phyloP scores from a whole-genome alignment of 1,140 invertebrate species.

The Drosophila sproati region DNA sequence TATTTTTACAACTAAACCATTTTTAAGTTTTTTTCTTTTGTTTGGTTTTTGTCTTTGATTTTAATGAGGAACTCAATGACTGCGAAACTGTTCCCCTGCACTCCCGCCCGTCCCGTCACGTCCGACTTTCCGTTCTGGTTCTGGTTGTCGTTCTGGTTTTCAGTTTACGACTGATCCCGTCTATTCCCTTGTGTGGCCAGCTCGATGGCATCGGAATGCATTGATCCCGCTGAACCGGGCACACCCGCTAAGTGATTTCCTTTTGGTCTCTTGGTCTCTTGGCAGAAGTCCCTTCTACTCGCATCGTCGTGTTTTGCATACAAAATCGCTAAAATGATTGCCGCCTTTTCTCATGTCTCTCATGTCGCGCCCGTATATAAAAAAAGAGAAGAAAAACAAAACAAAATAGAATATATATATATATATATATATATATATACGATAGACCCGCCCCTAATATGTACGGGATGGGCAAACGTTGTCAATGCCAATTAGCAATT shows the following conservation, averaged over 20 bases:
- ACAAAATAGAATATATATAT: constrained; percentile 28
- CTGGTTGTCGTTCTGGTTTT: background rate
- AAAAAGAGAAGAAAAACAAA: constrained; percentile 16
- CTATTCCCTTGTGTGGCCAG: constrained; percentile 14
- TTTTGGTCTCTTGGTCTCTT: background rate
- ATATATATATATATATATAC: background rate
- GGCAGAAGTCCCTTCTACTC: background rate
- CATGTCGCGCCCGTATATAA: constrained; percentile 48
- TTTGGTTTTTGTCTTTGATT: constrained; percentile 1
- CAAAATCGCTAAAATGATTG: constrained; percentile 38
- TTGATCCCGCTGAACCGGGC: constrained; percentile 39
- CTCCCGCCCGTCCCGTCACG: background rate
- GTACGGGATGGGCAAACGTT: constrained; percentile 9
- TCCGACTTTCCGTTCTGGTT: no score
- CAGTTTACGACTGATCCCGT: constrained; percentile 6
- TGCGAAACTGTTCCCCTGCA: constrained; percentile 7
- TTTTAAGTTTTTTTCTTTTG: constrained; percentile 27
- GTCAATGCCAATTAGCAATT: constrained; percentile 73
- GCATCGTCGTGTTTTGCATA: constrained; percentile 56
- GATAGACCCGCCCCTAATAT: constrained; percentile 32
- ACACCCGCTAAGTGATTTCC: constrained; percentile 68
- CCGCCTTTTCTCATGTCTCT: constrained; percentile 4
- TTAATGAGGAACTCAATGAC: constrained; percentile 32
- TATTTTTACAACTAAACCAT: constrained; percentile 55
- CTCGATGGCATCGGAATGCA: constrained; percentile 13